Evolutionary conservation across 2,888 invertebrate genomes (phyloP).

Genomic region (Rotaria magnacalcarata): DNA sequence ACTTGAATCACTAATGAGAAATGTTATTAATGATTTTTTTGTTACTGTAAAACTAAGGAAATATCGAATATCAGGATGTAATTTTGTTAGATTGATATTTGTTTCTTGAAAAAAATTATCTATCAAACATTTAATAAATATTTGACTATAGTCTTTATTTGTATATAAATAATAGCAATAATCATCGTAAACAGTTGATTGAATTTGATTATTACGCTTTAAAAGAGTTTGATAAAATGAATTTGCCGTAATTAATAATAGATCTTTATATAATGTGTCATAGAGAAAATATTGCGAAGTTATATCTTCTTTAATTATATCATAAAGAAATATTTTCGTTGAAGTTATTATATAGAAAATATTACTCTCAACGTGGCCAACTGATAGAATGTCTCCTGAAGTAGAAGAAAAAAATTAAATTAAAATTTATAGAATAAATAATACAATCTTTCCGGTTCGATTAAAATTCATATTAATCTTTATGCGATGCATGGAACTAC

Average conservation of each 20-base stretch:
- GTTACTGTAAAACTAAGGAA: background rate
- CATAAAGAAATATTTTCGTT: background rate
- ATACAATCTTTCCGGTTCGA: no score
- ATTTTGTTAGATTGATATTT: background rate
- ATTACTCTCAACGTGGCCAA: background rate
- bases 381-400: background rate
- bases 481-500: no score
- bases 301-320: background rate
- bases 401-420: no score
- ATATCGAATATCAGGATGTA: background rate
- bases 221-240: background rate
- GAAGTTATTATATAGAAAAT: background rate
- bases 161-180: background rate
- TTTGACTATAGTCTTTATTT: background rate
- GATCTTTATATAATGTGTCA: background rate
- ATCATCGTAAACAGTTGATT: background rate
- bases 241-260: background rate
- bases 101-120: background rate
- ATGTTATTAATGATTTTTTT: background rate
- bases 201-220: constrained; percentile 5
- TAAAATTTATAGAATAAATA: no score
- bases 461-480: no score
- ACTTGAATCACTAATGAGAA: background rate
- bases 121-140: background rate
- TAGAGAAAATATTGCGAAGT: background rate